Conservation (phyloP, 2,797 vertebrate species). For the Brotula barbata region DNA sequence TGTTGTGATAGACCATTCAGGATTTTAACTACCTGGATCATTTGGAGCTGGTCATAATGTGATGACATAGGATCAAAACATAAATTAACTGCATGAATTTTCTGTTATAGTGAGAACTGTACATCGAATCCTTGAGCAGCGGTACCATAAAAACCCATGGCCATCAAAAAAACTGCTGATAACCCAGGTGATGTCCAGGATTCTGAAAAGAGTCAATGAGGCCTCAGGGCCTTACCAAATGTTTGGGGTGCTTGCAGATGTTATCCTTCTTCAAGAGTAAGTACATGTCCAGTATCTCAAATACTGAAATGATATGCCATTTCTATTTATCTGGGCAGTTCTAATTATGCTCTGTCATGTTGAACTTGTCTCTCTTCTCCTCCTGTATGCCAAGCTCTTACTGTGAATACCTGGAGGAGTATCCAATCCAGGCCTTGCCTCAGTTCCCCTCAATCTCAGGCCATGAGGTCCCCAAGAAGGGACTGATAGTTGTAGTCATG, state of each 20-base stretch:
- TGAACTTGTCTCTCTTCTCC: not conserved
- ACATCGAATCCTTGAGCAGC: conserved; percentile 88
- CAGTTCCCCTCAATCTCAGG: conserved; percentile 80
- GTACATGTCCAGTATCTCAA: not conserved
- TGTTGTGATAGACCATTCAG: too few relatives aligned
- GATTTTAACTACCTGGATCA: too few relatives aligned
- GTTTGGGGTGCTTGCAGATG: conserved; percentile 90
- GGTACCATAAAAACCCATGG: conserved; percentile 87
- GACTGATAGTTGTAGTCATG: conserved; percentile 88
- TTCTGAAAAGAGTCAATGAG: conserved; percentile 89
- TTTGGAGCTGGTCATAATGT: not conserved
- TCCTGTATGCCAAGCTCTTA: conserved; percentile 58
- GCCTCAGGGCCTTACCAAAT: conserved; percentile 97
- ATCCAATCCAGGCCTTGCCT: conserved; percentile 85
- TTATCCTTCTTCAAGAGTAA: conserved; percentile 89
- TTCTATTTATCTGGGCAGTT: too few relatives aligned
- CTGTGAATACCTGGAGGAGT: conserved; percentile 93
- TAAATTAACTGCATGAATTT: not conserved
- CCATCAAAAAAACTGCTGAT: conserved; percentile 76
- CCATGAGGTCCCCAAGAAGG: conserved; percentile 79
- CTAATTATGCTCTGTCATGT: not conserved
- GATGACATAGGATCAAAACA: not conserved
- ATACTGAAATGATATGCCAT: not conserved
- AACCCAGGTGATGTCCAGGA: conserved; percentile 86
- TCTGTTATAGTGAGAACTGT: conserved; percentile 82